These are phyloP conservation scores for Cheilosia soror DNA, from an alignment of 2,888 invertebrate species.

Conservation along the genomic window DNA sequence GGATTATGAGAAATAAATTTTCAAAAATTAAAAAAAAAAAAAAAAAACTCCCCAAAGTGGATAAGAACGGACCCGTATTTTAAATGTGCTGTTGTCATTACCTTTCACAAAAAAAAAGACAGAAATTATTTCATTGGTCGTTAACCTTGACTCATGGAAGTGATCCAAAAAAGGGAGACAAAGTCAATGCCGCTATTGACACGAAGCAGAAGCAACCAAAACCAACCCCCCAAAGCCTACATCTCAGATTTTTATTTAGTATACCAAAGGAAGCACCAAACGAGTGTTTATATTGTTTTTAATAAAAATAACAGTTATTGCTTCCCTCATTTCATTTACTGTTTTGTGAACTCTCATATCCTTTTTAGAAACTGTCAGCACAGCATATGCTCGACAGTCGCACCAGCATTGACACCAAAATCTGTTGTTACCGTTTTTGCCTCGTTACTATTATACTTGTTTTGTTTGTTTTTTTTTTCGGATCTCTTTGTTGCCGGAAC, in stretches of 20 bases:
- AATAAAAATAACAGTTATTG: constrained; percentile 75
- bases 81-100: constrained; percentile 4
- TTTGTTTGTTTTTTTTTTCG: constrained; percentile 12
- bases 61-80: constrained; percentile 5
- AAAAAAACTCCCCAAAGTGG: constrained; percentile 17
- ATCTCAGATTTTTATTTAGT: constrained; percentile 6
- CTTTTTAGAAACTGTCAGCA: constrained; percentile 40
- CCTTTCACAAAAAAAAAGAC: constrained; percentile 52
- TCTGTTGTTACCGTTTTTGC: constrained; percentile 34
- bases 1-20: constrained; percentile 48
- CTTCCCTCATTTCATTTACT: constrained; percentile 72
- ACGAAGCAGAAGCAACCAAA: constrained; percentile 1
- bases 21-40: neutral
- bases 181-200: constrained; percentile 68
- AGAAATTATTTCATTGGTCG: constrained; percentile 83
- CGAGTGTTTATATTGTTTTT: constrained; percentile 74
- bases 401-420: constrained; percentile 52
- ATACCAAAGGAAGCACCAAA: constrained; percentile 36
- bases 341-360: constrained; percentile 47
- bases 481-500: constrained; percentile 65
- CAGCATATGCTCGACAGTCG: constrained; percentile 43
- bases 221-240: constrained; percentile 1
- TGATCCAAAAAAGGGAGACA: constrained; percentile 43
- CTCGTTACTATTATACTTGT: neutral
- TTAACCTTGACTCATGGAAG: constrained; percentile 83